Base-by-base conservation (phyloP, 2,797 vertebrate genomes). In the Hafferia zeledoni region DNA sequence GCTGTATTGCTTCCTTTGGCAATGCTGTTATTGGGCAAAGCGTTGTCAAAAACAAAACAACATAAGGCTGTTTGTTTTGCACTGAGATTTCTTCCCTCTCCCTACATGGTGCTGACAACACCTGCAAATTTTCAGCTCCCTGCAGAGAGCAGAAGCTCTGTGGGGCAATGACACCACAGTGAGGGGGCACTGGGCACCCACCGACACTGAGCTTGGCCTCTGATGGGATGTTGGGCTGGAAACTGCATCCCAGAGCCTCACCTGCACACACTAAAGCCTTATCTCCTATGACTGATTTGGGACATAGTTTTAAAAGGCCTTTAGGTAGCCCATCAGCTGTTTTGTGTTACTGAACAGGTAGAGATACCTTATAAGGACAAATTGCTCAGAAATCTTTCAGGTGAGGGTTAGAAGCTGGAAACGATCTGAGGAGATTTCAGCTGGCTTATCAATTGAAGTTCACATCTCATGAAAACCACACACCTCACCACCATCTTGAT, bases 1-100 rank as follows among this genome's bases (percentile, higher is more conserved):
- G 80, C 43, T 89, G 63, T 18, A 44, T 93, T 91, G 69, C 93
- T 95, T 94, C 92, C 67, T 92, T 94, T 94, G 89, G 93, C 91
- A 93, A 83, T 1, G 5, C 55, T 77, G 71, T 90, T 93, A 96
- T 60, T 92, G 90, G 91, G 87, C 90, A 95, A 92, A 92, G 65
- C 31, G 0, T 77, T 72, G 59, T 96, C 80, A 95, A 86, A 95
- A 94, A 9, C 87, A 94, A 92, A 95, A 93, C 87, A 95, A 94
- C 93, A 91, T 89, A 83, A 83, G 94, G 89, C 90, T 87, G 75
- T 87, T 94, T 95, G 78, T 87, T 96, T 84, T 24, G 4, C 71
- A 89, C 77, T 0, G 37, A 94, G 55, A 88, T 79, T 74, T 56
- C 55, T 70, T 75, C 83, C 59, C 55, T 72, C 78, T 91, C 68